A percentile compares a stretch with the other conserved stretches of the same genome.
Evolutionary conservation across 2,797 vertebrate genomes (phyloP).

Genomic region (Myiotriccus ornatus): DNA sequence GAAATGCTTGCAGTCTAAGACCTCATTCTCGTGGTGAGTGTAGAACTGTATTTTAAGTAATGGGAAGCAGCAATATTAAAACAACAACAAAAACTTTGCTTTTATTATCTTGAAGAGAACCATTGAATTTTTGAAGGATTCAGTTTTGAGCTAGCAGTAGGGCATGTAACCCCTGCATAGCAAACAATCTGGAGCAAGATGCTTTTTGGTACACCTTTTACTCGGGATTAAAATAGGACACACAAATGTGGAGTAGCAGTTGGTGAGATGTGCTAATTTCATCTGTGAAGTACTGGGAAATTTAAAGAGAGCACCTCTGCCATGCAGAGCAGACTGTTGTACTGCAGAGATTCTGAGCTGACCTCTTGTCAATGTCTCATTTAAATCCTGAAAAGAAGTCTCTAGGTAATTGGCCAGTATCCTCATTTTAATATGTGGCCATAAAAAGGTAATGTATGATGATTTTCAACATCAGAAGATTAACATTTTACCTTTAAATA

Average conservation of each 20-base stretch:
- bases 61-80: background rate
- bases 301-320: background rate
- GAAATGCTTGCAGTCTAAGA: background rate
- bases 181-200: background rate
- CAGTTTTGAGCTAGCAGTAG: background rate
- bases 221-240: background rate
- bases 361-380: constrained; percentile 33
- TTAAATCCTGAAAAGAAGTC: constrained; percentile 9
- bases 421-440: background rate
- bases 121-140: background rate
- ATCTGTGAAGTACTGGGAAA: background rate
- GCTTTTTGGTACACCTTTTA: background rate
- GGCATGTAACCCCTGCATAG: background rate
- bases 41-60: background rate
- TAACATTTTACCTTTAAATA: constrained; percentile 65
- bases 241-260: background rate
- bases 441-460: constrained; percentile 42
- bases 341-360: background rate
- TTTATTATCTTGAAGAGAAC: background rate
- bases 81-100: background rate
- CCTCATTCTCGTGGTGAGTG: background rate
- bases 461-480: constrained; percentile 61
- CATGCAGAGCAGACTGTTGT: background rate
- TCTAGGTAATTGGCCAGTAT: constrained; percentile 29
- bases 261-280: background rate